phyloP scores from a whole-genome alignment of 2,113 vertebrate genomes.

The Chloebia gouldiae region DNA sequence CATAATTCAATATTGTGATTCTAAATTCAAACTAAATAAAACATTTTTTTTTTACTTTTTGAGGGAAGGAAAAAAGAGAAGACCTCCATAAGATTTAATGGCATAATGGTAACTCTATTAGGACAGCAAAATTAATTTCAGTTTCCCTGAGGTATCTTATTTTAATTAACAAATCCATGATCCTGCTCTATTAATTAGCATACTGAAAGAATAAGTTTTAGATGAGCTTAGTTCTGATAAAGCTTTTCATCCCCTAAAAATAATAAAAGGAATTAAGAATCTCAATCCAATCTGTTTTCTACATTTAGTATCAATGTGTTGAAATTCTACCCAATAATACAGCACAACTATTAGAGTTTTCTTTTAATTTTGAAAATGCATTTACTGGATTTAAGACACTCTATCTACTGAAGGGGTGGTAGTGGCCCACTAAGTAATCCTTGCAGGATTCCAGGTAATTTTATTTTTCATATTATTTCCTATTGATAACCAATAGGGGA shows the following conservation, averaged over 20 bases:
- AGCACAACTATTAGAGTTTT: slow-evolving; percentile 11
- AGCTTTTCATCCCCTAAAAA: slow-evolving; percentile 66
- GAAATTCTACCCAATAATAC: neutral
- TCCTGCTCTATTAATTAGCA: slow-evolving; percentile 75
- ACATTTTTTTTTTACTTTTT: neutral
- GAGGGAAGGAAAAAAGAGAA: slow-evolving; percentile 10
- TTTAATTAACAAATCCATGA: slow-evolving; percentile 78
- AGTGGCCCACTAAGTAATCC: neutral
- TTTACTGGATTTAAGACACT: neutral
- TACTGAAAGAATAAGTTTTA: slow-evolving; percentile 65
- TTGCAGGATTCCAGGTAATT: neutral
- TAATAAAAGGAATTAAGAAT: slow-evolving; percentile 58
- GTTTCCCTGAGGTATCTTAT: slow-evolving; percentile 71
- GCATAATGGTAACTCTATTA: slow-evolving; percentile 66
- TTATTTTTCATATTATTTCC: slow-evolving; percentile 7
- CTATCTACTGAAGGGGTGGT: neutral
- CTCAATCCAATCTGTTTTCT: slow-evolving; percentile 64
- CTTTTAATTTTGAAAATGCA: slow-evolving; percentile 43
- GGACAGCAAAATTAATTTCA: slow-evolving; percentile 79
- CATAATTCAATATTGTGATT: neutral
- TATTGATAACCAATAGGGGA: neutral
- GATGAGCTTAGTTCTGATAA: slow-evolving; percentile 71
- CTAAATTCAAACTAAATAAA: slow-evolving; percentile 35
- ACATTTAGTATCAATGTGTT: slow-evolving; percentile 33
- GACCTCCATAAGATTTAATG: slow-evolving; percentile 62